Base-by-base conservation (phyloP, 1,140 invertebrate species). In the Harpegnathos saltator region DNA sequence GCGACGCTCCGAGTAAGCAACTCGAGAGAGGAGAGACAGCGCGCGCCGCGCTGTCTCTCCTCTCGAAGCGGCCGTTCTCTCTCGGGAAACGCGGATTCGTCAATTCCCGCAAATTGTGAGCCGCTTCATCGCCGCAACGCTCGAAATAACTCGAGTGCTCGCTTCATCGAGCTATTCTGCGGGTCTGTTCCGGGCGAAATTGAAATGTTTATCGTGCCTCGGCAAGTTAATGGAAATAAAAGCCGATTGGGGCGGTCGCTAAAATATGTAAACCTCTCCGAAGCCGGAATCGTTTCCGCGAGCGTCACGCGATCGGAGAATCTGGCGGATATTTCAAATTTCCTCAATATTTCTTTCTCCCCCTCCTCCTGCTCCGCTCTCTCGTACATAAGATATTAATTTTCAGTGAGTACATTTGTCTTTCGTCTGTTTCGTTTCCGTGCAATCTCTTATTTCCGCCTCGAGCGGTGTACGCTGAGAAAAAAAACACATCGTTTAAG, bases 31-130 rank as follows among this genome's bases (percentile, higher is more conserved):
- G 33, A 17, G 14, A 61, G 26, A 15, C 17, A 19, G 22, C 29
- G 29, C 4, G 26, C 44, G n/a, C n/a, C n/a, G n/a, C n/a, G n/a
- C n/a, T n/a, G n/a, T n/a, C n/a, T n/a, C n/a, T n/a, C n/a, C n/a
- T n/a, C n/a, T 38, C 22, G 11, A 26, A 66, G 38, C 17, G 63
- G 17, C 29, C 22, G 12, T 33, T 77, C 52, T 44, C n/a, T n/a
- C n/a, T n/a, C n/a, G n/a, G 11, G 1, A 56, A 26, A 59, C n/a
- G 14, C 11, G 33, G 38, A 15, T 52, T 2, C 38, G 22, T 75
- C 50, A 65, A 52, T 75, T 65, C 63, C n/a, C 14, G 17, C 14
- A 38, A 54, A 17, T 77, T 26, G n/a, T n/a, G 63, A 9, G 26
- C 14, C 26, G 24, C 44, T 17, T 19, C 54, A 26, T 17, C 15